A percentile compares a stretch with the other conserved stretches of the same genome.
Conservation (phyloP, 1,140 invertebrate species). For the Drosophila nikananu region DNA sequence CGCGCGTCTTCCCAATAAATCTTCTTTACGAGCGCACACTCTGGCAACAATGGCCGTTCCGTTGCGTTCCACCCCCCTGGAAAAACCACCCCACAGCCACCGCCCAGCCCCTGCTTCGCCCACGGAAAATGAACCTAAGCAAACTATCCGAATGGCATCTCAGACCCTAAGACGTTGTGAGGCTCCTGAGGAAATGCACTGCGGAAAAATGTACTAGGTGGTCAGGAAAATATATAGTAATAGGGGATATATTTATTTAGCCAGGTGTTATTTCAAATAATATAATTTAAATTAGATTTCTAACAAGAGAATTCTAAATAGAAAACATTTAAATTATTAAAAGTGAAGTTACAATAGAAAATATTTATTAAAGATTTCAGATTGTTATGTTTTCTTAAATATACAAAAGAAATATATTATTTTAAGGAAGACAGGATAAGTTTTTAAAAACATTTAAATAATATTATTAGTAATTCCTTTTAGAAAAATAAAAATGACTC, state of each 20-base stretch:
- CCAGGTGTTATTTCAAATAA: neutral
- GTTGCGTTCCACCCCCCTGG: slow-evolving; percentile 31
- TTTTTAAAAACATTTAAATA: no score
- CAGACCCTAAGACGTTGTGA: slow-evolving; percentile 65
- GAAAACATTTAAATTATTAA: neutral
- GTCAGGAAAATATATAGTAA: neutral
- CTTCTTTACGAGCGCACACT: slow-evolving; percentile 85
- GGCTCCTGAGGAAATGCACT: slow-evolving; percentile 40
- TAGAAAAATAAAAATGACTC: no score
- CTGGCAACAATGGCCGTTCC: slow-evolving; percentile 83
- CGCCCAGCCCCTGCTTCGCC: slow-evolving; percentile 12
- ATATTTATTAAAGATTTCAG: neutral
- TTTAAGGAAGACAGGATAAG: no score
- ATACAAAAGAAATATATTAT: no score
- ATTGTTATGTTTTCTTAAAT: no score
- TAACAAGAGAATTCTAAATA: neutral
- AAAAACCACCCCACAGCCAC: slow-evolving; percentile 7
- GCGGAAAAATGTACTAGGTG: slow-evolving; percentile 3
- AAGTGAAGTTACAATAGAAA: neutral
- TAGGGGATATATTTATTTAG: neutral
- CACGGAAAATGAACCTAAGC: slow-evolving; percentile 84
- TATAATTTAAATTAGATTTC: neutral
- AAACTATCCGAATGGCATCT: slow-evolving; percentile 84
- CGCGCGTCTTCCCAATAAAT: slow-evolving; percentile 85
- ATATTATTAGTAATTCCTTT: no score